Percentiles rank a stretch among this genome's conserved stretches.
These are phyloP conservation scores for Carposina sasakii DNA, from an alignment of 1,140 invertebrate genomes.

Conservation along the genomic window DNA sequence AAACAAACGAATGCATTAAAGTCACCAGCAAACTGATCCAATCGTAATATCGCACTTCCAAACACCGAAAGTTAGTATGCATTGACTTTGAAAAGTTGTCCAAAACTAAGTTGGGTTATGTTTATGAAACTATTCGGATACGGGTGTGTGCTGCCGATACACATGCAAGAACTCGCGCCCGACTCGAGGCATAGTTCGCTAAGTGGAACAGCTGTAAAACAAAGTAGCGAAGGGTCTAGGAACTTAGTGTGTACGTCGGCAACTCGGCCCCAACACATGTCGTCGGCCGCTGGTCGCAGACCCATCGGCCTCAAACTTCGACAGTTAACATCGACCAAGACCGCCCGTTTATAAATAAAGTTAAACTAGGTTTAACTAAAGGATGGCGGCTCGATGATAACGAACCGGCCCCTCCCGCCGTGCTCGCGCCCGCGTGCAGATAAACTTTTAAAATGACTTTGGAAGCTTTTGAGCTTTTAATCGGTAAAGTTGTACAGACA, in stretches of 20 bases:
- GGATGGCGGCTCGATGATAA: conserved; percentile 66
- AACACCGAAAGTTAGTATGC: conserved; percentile 71
- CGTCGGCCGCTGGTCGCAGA: conserved; percentile 26
- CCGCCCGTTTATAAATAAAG: conserved; percentile 63
- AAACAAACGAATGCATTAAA: conserved; percentile 71
- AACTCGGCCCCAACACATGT: conserved; percentile 53
- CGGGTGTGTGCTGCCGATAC: conserved; percentile 66
- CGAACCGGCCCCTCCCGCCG: conserved; percentile 34
- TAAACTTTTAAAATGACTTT: conserved; percentile 76
- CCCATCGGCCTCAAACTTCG: conserved; percentile 41
- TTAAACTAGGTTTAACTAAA: conserved; percentile 70
- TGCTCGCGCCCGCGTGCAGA: conserved; percentile 57
- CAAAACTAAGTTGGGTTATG: conserved; percentile 71
- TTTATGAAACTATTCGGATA: conserved; percentile 71
- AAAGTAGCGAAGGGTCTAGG: conserved; percentile 71
- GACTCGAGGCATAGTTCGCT: conserved; percentile 69
- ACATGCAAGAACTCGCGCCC: conserved; percentile 69
- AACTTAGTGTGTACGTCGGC: conserved; percentile 63
- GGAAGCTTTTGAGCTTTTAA: conserved; percentile 75
- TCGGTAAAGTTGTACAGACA: conserved; percentile 74
- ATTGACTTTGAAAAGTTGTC: conserved; percentile 72
- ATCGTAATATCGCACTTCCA: conserved; percentile 68
- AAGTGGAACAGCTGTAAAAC: conserved; percentile 72
- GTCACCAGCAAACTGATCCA: conserved; percentile 65
- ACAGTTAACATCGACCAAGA: conserved; percentile 59